Evolutionary conservation across 2,888 invertebrate genomes (phyloP), one percentile per base, ranked within the genome.

Genomic region (Euzophera pinguis): DNA sequence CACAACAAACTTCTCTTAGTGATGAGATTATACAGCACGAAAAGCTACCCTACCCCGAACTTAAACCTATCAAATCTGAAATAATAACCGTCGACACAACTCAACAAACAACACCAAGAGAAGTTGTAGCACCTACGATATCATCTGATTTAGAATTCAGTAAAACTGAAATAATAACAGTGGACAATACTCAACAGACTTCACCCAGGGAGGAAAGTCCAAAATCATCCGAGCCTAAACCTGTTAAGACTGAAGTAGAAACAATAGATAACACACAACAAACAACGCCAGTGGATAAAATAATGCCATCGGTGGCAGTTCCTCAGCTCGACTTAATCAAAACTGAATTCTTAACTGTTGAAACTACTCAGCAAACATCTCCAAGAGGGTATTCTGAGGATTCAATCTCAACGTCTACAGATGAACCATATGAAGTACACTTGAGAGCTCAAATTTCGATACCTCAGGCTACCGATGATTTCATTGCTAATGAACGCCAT

Each of bases 341-440:
- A 41, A 69, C 57, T 58, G 73, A 78, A 62, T 50, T 71, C 4
- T 16, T 68, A 0, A 79, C 78, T 13, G 62, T 76, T 13, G 81
- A 84, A 35, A 73, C 60, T 38, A 71, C 65, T n/a, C 84, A 84
- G 61, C 84, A 84, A 68, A 84, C 82, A 10, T 91, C 92, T 22
- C 93, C 94, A 1, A 90, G 92, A 58, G 75, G 90, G 12, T 79
- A 84, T 34, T 91, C 92, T 49, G 90, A 89, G 59, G 86, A 87
- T 61, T 88, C 88, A 0, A 81, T 89, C 51, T 85, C 90, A 3
- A 89, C 89, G 52, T 91, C 91, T 1, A 87, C 87, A 3, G 91
- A 91, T 57, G 91, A 91, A 59, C 88, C 91, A 10, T 93, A 91
- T 61, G 93, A 93, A 84, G 87, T 93, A n/a, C 91, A 92, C 60